phyloP scores from a whole-genome alignment of 2,797 vertebrate genomes.

The Rhyacichthys aspro region DNA sequence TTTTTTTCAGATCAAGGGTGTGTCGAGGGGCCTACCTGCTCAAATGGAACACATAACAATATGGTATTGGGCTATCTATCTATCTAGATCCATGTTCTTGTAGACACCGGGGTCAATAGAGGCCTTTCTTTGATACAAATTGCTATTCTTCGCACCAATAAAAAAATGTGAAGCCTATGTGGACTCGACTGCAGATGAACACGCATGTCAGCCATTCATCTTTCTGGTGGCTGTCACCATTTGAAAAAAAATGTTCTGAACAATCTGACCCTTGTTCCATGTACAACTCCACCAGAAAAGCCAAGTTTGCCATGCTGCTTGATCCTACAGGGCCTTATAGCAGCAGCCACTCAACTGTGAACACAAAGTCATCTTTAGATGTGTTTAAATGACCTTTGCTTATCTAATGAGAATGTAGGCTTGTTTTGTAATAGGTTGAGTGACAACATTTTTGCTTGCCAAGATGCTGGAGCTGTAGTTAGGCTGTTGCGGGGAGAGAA shows the following conservation, averaged over 20 bases:
- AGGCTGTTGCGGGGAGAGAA: constrained; percentile 45
- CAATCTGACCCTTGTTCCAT: constrained; percentile 24
- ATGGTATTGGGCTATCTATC: constrained; percentile 28
- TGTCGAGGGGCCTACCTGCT: constrained; percentile 22
- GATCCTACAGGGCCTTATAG: constrained; percentile 36
- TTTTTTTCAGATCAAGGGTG: constrained; percentile 29
- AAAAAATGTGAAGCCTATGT: constrained; percentile 42
- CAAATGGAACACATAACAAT: constrained; percentile 16
- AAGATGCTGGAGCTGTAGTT: constrained; percentile 32
- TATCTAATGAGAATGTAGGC: constrained; percentile 30
- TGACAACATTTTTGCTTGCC: constrained; percentile 46
- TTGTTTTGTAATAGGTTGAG: constrained; percentile 40
- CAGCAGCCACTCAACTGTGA: constrained; percentile 35
- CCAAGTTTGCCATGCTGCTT: constrained; percentile 32
- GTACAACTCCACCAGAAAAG: constrained; percentile 21
- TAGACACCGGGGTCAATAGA: constrained; percentile 35
- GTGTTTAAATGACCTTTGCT: constrained; percentile 54
- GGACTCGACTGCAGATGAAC: constrained; percentile 22
- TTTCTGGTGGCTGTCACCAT: constrained; percentile 35
- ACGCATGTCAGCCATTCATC: constrained; percentile 10
- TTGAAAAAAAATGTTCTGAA: constrained; percentile 31
- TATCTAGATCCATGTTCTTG: constrained; percentile 14
- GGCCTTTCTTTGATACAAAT: constrained; percentile 37
- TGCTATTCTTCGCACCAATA: constrained; percentile 3
- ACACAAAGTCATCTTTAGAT: constrained; percentile 39